phyloP scores from a whole-genome alignment of 2,797 vertebrate genomes.

The Propithecus deckenii region DNA sequence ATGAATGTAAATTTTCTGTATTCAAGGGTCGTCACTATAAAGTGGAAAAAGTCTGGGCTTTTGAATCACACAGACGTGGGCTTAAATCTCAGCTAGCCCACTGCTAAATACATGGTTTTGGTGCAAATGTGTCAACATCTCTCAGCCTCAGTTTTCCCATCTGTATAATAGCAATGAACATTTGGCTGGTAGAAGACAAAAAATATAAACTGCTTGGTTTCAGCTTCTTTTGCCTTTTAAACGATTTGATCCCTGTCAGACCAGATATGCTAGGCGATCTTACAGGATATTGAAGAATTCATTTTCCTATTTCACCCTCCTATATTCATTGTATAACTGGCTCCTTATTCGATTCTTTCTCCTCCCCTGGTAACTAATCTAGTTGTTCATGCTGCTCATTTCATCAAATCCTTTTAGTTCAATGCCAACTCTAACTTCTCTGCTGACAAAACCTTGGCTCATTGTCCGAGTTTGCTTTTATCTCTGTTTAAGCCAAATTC shows the following conservation, averaged over 20 bases:
- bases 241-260: background rate
- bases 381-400: conserved; percentile 13
- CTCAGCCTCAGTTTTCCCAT: background rate
- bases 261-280: background rate
- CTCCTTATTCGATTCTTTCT: background rate
- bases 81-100: background rate
- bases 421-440: conserved; percentile 14
- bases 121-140: background rate
- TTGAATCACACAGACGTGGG: background rate
- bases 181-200: background rate
- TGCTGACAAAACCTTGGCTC: background rate
- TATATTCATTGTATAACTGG: background rate
- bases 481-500: conserved; percentile 31
- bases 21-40: background rate
- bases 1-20: background rate
- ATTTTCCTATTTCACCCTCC: background rate
- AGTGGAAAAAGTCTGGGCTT: background rate
- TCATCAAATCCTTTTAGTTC: background rate
- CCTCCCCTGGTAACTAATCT: background rate
- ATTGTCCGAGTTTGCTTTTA: conserved; percentile 15
- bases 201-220: background rate
- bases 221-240: background rate
- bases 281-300: background rate
- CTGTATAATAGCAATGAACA: background rate
- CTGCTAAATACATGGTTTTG: background rate